These are phyloP conservation scores for Bibio marci DNA, from an alignment of 2,888 invertebrate species.

Conservation along the genomic window DNA sequence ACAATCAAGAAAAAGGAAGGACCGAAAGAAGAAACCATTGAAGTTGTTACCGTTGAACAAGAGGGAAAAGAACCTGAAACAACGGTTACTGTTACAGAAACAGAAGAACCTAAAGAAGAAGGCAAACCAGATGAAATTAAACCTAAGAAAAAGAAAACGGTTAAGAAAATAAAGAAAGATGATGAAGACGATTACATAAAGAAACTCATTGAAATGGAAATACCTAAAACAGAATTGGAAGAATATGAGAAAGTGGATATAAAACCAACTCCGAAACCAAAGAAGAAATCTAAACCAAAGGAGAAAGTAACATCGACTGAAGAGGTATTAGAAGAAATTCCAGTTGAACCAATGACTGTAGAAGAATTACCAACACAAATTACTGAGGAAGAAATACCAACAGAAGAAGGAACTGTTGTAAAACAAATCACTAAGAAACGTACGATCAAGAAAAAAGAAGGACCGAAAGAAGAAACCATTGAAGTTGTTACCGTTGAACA, in stretches of 20 bases:
- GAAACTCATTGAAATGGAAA: conserved; percentile 6
- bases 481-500: conserved; percentile 25
- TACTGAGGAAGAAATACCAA: conserved; percentile 21
- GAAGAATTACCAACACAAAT: conserved; percentile 9
- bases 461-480: conserved; percentile 24
- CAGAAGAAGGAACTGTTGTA: conserved; percentile 25
- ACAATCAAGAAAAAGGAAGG: conserved; percentile 23
- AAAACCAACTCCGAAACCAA: background rate
- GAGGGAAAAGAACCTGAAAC: conserved; percentile 21
- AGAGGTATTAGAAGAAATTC: no score
- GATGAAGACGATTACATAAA: conserved; percentile 9
- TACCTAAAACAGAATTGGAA: background rate
- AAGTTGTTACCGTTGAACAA: conserved; percentile 23
- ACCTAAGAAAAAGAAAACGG: background rate
- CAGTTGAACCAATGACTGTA: background rate
- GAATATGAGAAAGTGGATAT: conserved; percentile 9
- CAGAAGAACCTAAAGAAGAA: conserved; percentile 5
- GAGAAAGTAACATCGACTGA: conserved; percentile 13
- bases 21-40: conserved; percentile 22
- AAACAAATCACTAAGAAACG: conserved; percentile 28
- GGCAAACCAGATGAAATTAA: conserved; percentile 7
- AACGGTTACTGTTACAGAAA: conserved; percentile 19
- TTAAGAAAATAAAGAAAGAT: conserved; percentile 9
- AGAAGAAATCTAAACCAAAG: conserved; percentile 6
- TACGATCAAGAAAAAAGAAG: conserved; percentile 26